These are phyloP conservation scores for Craseonycteris thonglongyai DNA, from an alignment of 2,113 vertebrate species.

Conservation along the genomic window DNA sequence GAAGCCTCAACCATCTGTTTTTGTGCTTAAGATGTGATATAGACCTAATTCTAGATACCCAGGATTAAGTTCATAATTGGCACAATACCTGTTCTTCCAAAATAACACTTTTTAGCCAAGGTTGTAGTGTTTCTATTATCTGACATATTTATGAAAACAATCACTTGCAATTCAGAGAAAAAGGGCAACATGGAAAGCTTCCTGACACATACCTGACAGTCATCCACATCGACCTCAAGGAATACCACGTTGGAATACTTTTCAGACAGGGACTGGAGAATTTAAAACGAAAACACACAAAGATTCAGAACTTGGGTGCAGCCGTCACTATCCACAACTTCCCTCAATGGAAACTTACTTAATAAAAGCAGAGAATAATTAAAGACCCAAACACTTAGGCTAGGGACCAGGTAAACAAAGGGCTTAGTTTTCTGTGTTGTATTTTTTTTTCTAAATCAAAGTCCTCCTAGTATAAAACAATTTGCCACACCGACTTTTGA, in stretches of 20 bases:
- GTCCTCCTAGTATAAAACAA: background rate
- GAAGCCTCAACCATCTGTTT: background rate
- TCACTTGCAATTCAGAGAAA: background rate
- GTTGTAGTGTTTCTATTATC: background rate
- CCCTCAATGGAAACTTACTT: background rate
- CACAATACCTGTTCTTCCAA: background rate
- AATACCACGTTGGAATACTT: slow-evolving; percentile 84
- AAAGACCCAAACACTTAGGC: background rate
- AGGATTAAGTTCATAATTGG: background rate
- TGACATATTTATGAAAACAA: background rate
- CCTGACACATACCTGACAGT: slow-evolving; percentile 80
- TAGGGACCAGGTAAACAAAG: background rate
- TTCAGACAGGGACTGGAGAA: slow-evolving; percentile 74
- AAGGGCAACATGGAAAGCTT: background rate
- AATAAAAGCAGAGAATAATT: background rate
- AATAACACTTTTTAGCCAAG: background rate
- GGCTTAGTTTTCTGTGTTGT: too few relatives aligned
- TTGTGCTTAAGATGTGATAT: background rate
- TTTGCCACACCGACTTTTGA: background rate
- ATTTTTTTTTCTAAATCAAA: background rate
- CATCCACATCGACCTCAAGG: slow-evolving; percentile 93
- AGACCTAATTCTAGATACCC: background rate
- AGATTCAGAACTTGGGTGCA: background rate
- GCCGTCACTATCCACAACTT: background rate
- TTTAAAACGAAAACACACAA: background rate